Conservation (phyloP, 2,797 vertebrate species). For the Ceryle rudis region DNA sequence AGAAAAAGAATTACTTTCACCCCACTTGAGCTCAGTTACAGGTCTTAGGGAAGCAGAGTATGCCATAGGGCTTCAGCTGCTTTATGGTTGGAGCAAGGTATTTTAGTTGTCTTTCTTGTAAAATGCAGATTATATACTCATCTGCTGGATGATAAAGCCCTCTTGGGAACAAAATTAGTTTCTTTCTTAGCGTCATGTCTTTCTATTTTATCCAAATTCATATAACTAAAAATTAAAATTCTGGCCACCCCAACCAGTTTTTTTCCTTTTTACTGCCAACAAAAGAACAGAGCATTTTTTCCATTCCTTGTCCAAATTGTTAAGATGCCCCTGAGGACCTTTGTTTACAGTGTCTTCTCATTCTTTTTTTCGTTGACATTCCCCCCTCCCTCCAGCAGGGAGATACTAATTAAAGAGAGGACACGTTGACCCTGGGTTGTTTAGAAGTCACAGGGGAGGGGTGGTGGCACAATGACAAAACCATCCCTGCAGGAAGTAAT, state of each 20-base stretch:
- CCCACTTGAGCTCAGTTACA: neutral
- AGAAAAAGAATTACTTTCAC: neutral
- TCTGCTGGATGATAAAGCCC: neutral
- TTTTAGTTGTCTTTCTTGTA: neutral
- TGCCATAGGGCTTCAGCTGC: neutral
- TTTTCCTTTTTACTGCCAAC: neutral
- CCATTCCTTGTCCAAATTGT: slow-evolving; percentile 72
- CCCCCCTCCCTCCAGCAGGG: slow-evolving; percentile 73
- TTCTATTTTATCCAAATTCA: neutral
- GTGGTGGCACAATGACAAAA: slow-evolving; percentile 61
- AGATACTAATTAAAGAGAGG: slow-evolving; percentile 82
- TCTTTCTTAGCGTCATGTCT: neutral
- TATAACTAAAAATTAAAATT: slow-evolving; percentile 17
- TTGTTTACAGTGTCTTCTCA: slow-evolving; percentile 76
- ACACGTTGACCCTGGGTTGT: slow-evolving; percentile 74
- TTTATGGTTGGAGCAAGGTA: neutral
- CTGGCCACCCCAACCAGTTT: neutral
- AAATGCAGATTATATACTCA: neutral
- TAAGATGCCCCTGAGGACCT: slow-evolving; percentile 70
- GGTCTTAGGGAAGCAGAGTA: neutral
- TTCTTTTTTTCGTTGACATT: slow-evolving; percentile 74
- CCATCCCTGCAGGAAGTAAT: slow-evolving; percentile 73
- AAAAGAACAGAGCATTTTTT: slow-evolving; percentile 70
- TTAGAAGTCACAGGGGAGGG: slow-evolving; percentile 75
- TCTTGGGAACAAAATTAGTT: neutral